These are phyloP conservation scores for Rhaphigaster nebulosa DNA, from an alignment of 2,888 invertebrate genomes.

Conservation along the genomic window DNA sequence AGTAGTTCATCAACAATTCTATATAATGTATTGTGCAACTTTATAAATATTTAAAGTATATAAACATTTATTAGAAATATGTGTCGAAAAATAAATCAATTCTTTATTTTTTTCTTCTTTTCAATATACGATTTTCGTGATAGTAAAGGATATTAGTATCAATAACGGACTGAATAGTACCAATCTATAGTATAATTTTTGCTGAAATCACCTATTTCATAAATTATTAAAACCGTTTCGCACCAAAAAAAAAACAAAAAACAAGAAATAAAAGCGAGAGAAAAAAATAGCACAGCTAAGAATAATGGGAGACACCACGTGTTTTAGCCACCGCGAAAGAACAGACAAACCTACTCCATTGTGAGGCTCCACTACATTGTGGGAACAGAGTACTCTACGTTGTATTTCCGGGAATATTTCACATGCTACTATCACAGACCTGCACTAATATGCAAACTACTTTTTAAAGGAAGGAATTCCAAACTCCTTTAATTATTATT, in stretches of 20 bases:
- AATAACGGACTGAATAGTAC: no score
- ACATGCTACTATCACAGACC: not conserved
- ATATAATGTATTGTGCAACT: no score
- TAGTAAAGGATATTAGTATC: no score
- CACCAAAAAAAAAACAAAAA: not conserved
- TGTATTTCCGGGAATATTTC: slow-evolving; percentile 22
- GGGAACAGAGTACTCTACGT: not conserved
- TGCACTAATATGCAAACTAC: not conserved
- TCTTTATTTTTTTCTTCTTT: no score
- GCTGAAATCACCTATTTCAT: no score
- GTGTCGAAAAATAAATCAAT: no score
- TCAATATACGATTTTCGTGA: no score
- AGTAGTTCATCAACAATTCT: no score
- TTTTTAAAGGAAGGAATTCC: not conserved
- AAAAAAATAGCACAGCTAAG: not conserved
- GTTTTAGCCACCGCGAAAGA: not conserved
- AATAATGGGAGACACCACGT: slow-evolving; percentile 8
- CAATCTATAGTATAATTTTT: no score
- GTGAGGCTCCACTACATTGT: not conserved
- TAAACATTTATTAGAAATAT: no score
- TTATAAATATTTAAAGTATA: no score
- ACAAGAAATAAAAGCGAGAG: not conserved
- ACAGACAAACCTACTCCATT: not conserved
- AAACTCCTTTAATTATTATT: not conserved
- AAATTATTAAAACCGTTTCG: not conserved